phyloP scores from a whole-genome alignment of 2,113 vertebrate species.

The Prionailurus bengalensis region DNA sequence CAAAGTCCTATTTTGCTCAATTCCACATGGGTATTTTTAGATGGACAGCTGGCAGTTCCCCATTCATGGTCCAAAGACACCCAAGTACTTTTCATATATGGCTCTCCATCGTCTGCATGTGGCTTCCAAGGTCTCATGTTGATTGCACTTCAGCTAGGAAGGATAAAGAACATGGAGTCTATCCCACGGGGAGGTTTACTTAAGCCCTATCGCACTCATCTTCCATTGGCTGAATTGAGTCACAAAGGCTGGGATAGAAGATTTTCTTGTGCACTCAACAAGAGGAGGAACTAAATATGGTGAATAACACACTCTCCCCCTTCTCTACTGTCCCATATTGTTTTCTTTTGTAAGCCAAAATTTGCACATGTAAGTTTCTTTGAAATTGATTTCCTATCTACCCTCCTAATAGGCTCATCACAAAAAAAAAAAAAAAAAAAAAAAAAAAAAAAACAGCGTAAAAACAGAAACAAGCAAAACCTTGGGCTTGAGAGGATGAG shows the following conservation, averaged over 20 bases:
- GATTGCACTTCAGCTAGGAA: not conserved
- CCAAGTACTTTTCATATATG: not conserved
- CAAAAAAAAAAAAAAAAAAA: constrained; percentile 7
- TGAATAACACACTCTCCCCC: not conserved
- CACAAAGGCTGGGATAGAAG: not conserved
- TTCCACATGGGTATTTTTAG: not conserved
- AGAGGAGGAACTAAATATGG: not conserved
- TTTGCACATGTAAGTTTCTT: not conserved
- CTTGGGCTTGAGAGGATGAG: not conserved
- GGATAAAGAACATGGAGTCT: not conserved
- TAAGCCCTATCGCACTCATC: not conserved
- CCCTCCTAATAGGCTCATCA: not conserved
- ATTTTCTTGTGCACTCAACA: not conserved
- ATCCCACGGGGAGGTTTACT: not conserved
- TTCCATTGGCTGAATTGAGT: not conserved
- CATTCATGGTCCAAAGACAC: not conserved
- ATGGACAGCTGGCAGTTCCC: not conserved
- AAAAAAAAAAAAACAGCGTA: constrained; percentile 10
- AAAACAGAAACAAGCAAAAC: not conserved
- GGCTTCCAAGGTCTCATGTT: not conserved
- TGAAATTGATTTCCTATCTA: not conserved
- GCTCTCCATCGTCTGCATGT: not conserved
- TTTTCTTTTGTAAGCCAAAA: not conserved
- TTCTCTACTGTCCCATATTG: not conserved
- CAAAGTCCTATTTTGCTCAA: not conserved